phyloP scores from a whole-genome alignment of 2,888 invertebrate species.

The Hemicrepidius hirtus region DNA sequence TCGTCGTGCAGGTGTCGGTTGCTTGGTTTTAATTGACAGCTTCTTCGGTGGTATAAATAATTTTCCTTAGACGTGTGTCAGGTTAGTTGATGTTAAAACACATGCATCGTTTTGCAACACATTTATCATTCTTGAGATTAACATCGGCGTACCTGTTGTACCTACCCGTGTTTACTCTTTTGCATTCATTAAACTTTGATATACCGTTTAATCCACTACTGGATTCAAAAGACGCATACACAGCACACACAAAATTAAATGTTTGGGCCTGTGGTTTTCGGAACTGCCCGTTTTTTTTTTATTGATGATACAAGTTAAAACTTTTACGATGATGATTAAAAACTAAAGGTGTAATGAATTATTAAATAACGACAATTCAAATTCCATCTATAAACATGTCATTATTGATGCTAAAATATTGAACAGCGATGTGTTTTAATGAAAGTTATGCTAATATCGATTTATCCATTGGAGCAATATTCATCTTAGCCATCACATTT shows the following conservation, averaged over 20 bases:
- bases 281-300: too few species aligned
- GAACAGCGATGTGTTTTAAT: constrained; percentile 6
- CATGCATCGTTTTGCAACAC: constrained; percentile 4
- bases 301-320: too few species aligned
- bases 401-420: background rate
- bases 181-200: too few species aligned
- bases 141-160: background rate
- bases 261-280: too few species aligned
- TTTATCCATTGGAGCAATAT: constrained; percentile 22
- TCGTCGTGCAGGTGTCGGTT: constrained; percentile 24
- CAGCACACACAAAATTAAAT: too few species aligned
- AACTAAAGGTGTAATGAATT: too few species aligned
- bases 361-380: too few species aligned
- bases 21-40: constrained; percentile 35
- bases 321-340: too few species aligned
- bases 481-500: constrained; percentile 20
- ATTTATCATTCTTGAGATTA: constrained; percentile 26
- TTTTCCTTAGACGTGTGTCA: background rate
- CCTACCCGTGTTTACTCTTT: background rate
- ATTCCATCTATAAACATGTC: constrained; percentile 8
- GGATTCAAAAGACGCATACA: too few species aligned
- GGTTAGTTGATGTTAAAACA: background rate
- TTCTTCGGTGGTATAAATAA: constrained; percentile 36
- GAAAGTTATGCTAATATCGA: constrained; percentile 18
- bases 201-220: too few species aligned